Evolutionary conservation across 2,113 vertebrate genomes (phyloP).

Genomic region (Bombycilla garrulus): DNA sequence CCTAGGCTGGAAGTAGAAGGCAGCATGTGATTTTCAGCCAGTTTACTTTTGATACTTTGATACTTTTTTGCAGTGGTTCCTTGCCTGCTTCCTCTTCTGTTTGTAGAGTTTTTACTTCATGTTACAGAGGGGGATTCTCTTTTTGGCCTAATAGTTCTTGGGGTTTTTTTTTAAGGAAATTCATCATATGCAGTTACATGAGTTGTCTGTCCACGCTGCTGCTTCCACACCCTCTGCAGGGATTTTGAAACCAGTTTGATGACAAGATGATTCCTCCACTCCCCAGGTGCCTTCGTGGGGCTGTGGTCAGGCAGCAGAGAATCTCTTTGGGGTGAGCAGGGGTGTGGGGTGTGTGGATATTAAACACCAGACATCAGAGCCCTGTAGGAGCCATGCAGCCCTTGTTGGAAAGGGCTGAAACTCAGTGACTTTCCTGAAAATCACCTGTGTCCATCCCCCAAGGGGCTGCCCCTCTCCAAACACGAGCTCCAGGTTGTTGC

Average conservation of each 20-base stretch:
- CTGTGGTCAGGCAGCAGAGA: background rate
- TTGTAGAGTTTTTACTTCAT: background rate
- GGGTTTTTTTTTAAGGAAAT: background rate
- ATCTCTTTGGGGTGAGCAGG: background rate
- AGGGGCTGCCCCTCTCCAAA: background rate
- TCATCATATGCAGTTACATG: background rate
- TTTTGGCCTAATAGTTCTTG: background rate
- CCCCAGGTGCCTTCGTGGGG: background rate
- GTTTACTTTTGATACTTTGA: background rate
- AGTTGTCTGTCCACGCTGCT: background rate
- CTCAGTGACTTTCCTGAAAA: background rate
- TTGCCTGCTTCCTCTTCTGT: background rate
- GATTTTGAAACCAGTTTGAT: background rate
- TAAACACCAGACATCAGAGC: background rate
- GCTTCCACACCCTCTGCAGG: background rate
- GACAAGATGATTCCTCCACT: background rate
- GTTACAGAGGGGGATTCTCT: background rate
- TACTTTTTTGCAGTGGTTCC: background rate
- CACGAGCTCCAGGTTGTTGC: background rate
- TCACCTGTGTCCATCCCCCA: fast-evolving
- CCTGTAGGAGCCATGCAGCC: fast-evolving
- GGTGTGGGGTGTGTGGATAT: fast-evolving
- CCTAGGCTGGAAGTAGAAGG: background rate
- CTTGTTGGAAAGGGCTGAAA: background rate
- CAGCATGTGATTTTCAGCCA: background rate